A percentile compares a stretch with the other conserved stretches of the same genome.
phyloP scores from a whole-genome alignment of 2,113 vertebrate species.

The Urocitellus parryii region DNA sequence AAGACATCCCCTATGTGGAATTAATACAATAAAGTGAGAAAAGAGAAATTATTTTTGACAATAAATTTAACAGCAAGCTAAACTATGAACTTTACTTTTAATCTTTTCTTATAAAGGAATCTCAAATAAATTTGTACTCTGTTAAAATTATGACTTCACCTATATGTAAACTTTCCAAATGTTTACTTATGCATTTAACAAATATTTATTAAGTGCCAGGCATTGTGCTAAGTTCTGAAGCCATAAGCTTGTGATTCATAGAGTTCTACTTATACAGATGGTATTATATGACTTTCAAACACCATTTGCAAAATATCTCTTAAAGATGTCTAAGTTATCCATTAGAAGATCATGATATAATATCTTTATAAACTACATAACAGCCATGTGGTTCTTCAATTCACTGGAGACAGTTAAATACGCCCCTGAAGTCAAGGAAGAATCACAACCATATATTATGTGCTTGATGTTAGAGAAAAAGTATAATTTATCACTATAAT shows the following conservation, averaged over 20 bases:
- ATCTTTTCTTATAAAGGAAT: slow-evolving; percentile 13
- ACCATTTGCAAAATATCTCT: slow-evolving; percentile 41
- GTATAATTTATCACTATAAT: slow-evolving; percentile 37
- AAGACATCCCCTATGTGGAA: slow-evolving; percentile 14
- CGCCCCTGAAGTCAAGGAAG: neutral
- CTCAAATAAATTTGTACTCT: slow-evolving; percentile 54
- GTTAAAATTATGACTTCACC: slow-evolving; percentile 49
- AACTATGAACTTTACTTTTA: slow-evolving; percentile 62
- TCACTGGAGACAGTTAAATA: slow-evolving; percentile 33
- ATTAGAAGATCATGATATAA: neutral
- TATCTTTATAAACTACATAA: slow-evolving; percentile 30
- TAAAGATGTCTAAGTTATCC: slow-evolving; percentile 41
- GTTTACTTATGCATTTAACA: slow-evolving; percentile 66
- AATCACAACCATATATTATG: neutral
- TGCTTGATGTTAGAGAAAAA: slow-evolving; percentile 28
- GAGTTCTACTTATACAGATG: neutral
- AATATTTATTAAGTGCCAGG: slow-evolving; percentile 70
- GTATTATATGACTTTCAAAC: slow-evolving; percentile 15
- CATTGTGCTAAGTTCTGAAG: slow-evolving; percentile 55
- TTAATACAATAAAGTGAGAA: slow-evolving; percentile 59
- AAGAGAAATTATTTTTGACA: slow-evolving; percentile 36
- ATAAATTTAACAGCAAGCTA: slow-evolving; percentile 46
- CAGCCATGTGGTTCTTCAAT: neutral
- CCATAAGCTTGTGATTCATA: neutral
- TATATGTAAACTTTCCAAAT: slow-evolving; percentile 68